Evolutionary conservation across 2,113 vertebrate species (phyloP).

Genomic region (Prinia subflava): DNA sequence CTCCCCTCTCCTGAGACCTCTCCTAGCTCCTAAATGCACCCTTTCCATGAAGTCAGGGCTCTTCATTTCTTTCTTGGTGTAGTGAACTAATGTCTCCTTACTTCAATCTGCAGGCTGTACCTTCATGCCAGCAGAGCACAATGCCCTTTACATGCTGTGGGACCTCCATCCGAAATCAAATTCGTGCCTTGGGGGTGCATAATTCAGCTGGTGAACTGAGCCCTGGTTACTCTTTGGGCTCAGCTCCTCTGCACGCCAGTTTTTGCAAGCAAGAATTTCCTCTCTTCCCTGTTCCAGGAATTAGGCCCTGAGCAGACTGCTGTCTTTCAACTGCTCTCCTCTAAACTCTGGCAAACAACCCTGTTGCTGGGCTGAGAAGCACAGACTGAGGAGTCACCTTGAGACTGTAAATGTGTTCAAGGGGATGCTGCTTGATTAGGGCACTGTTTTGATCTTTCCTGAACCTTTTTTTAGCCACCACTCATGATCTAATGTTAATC

Average conservation of each 20-base stretch:
- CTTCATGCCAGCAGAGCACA: not conserved
- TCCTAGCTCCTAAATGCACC: not conserved
- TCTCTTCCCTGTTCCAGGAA: not conserved
- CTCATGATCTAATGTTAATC: not conserved
- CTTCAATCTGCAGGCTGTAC: not conserved
- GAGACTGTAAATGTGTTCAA: not conserved
- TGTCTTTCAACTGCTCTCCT: not conserved
- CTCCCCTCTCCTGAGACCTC: not conserved
- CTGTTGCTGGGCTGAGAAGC: not conserved
- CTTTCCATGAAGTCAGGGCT: not conserved
- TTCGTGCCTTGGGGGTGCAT: not conserved
- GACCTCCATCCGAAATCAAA: not conserved
- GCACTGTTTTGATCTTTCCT: constrained; percentile 3
- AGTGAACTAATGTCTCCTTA: not conserved
- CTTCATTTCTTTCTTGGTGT: not conserved
- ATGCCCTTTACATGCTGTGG: not conserved
- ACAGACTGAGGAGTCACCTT: not conserved
- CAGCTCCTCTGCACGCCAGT: not conserved
- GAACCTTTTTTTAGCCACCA: constrained; percentile 8
- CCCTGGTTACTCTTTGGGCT: not conserved
- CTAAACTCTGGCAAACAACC: not conserved
- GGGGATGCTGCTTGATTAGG: constrained; percentile 19
- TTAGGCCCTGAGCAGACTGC: not conserved
- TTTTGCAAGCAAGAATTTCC: not conserved
- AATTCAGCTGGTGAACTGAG: not conserved